phyloP scores from a whole-genome alignment of 2,113 vertebrate species.

The Pachyramphus minor region DNA sequence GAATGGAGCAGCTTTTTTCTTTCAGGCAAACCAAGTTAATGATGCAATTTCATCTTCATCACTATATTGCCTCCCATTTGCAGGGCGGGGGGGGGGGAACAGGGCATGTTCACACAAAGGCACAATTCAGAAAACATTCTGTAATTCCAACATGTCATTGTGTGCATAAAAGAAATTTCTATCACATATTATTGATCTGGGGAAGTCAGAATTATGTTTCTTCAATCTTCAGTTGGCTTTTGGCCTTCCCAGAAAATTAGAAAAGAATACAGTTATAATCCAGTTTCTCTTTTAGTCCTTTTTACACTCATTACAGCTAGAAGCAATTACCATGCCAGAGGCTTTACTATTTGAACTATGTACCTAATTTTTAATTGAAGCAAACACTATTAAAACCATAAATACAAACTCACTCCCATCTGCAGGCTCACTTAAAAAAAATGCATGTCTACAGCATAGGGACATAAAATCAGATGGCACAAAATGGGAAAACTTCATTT shows the following conservation, averaged over 20 bases:
- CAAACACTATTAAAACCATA: neutral
- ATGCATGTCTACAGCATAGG: neutral
- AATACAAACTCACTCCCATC: neutral
- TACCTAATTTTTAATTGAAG: neutral
- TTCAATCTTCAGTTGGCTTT: neutral
- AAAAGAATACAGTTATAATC: neutral
- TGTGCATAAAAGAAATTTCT: conserved; percentile 4
- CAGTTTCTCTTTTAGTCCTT: neutral
- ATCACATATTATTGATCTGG: neutral
- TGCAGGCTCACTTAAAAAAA: neutral
- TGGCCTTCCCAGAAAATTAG: neutral
- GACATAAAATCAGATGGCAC: neutral
- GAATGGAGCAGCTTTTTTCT: neutral
- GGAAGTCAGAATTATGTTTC: conserved; percentile 1
- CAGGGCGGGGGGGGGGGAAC: neutral
- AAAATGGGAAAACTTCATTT: neutral
- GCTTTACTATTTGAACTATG: neutral
- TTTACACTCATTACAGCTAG: neutral
- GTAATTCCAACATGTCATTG: conserved; percentile 8
- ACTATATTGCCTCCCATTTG: neutral
- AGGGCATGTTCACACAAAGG: neutral
- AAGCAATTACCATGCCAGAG: neutral
- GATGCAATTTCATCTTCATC: neutral
- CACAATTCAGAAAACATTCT: neutral
- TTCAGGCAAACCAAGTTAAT: neutral